phyloP scores from a whole-genome alignment of 1,140 invertebrate genomes.

The Helicoverpa zea region DNA sequence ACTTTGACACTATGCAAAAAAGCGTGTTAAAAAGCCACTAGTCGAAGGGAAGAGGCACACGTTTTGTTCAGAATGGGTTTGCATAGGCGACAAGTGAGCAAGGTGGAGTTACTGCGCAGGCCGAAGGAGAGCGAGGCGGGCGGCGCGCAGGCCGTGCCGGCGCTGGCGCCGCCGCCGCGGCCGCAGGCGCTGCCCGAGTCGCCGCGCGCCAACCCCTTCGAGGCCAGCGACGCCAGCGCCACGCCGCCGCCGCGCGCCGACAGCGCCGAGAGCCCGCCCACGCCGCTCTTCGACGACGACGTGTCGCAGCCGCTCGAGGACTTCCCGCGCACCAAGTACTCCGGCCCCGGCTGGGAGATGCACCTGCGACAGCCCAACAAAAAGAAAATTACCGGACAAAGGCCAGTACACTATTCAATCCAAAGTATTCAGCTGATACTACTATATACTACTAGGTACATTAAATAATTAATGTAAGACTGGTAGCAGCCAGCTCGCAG shows the following conservation, averaged over 20 bases:
- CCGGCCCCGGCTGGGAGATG: conserved; percentile 98
- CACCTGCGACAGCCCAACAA: conserved; percentile 98
- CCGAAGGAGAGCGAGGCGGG: conserved; percentile 87
- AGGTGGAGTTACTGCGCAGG: conserved; percentile 67
- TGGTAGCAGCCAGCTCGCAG: too few species aligned
- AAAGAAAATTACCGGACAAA: conserved; percentile 98
- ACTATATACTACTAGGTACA: too few species aligned
- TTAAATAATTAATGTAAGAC: too few species aligned
- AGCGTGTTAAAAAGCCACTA: too few species aligned
- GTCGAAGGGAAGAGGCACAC: too few species aligned
- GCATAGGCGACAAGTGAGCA: too few species aligned
- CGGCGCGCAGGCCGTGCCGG: conserved; percentile 86
- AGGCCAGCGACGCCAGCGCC: conserved; percentile 87
- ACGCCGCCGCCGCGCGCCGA: conserved; percentile 70
- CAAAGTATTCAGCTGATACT: too few species aligned
- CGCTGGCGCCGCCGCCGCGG: conserved; percentile 92
- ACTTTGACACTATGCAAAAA: neutral
- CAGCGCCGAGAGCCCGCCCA: conserved; percentile 91
- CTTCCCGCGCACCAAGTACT: conserved; percentile 94
- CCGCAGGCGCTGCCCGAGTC: conserved; percentile 87
- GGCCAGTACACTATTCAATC: conserved; percentile 74
- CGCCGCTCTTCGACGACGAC: conserved; percentile 98
- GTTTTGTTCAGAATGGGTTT: too few species aligned
- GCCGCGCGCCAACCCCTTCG: conserved; percentile 93
- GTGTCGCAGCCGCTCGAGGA: conserved; percentile 96